Evolutionary conservation across 2,113 vertebrate genomes (phyloP).

Genomic region (Cyprichromis sp.): DNA sequence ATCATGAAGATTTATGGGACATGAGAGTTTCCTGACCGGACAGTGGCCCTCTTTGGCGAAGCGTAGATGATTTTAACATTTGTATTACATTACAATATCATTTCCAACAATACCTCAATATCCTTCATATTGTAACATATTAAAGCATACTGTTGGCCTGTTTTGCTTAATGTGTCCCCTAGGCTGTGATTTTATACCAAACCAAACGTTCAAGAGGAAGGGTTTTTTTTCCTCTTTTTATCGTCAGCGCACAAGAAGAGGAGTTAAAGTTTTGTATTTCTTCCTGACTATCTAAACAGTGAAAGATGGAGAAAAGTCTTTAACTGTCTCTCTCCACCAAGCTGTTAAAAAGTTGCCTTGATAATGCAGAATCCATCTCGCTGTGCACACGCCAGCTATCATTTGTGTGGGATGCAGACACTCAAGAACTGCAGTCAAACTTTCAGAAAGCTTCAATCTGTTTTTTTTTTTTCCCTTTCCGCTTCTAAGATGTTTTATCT

Average conservation of each 20-base stretch:
- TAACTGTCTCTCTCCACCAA: slow-evolving; percentile 55
- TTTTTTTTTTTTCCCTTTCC: background rate
- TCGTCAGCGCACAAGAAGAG: slow-evolving; percentile 1
- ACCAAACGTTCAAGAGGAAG: background rate
- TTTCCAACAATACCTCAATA: slow-evolving; percentile 13
- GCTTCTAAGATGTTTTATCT: background rate
- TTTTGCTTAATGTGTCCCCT: slow-evolving; percentile 15
- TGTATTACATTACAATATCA: background rate
- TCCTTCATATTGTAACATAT: slow-evolving; percentile 13
- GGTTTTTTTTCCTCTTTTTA: slow-evolving; percentile 1
- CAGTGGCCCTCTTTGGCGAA: background rate
- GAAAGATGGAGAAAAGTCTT: slow-evolving; percentile 18
- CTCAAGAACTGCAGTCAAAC: background rate
- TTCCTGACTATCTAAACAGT: slow-evolving; percentile 10
- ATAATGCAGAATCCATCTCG: slow-evolving; percentile 30
- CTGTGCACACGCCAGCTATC: slow-evolving; percentile 21
- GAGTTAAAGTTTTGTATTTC: slow-evolving; percentile 26
- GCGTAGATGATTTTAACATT: slow-evolving; percentile 28
- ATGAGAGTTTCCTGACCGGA: background rate
- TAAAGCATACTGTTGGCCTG: background rate
- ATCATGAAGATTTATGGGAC: background rate
- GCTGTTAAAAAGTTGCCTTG: slow-evolving; percentile 34
- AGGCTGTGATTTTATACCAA: slow-evolving; percentile 4
- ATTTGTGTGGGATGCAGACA: slow-evolving; percentile 49
- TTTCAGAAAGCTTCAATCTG: slow-evolving; percentile 23